Evolutionary conservation across 2,113 vertebrate species (phyloP).

Genomic region (Plecotus auritus): DNA sequence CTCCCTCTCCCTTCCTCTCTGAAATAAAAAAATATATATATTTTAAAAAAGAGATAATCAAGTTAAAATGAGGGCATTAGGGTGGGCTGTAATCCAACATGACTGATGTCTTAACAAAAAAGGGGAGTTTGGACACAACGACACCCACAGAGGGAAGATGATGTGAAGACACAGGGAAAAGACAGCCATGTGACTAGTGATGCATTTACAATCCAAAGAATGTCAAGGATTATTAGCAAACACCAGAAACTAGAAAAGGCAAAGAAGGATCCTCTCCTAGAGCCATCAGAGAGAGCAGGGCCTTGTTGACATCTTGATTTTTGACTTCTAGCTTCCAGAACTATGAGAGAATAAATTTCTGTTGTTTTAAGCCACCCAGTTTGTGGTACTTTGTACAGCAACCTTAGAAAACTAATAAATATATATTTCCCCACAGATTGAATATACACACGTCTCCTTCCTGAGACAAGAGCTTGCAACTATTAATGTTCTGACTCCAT

Average conservation of each 20-base stretch:
- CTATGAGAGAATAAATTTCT: neutral
- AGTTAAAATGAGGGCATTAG: slow-evolving; percentile 20
- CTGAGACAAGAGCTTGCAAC: neutral
- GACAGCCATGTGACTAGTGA: neutral
- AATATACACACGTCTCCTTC: neutral
- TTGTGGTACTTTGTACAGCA: neutral
- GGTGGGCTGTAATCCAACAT: neutral
- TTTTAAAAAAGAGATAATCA: neutral
- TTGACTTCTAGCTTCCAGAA: neutral
- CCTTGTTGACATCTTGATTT: neutral
- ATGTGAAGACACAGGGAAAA: neutral
- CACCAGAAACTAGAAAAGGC: neutral
- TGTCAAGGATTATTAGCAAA: neutral
- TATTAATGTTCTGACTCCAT: neutral
- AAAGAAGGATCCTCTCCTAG: neutral
- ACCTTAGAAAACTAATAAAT: neutral
- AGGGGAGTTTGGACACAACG: neutral
- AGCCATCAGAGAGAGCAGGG: neutral
- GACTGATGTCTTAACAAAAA: neutral
- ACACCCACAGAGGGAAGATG: neutral
- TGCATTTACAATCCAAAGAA: neutral
- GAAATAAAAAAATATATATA: too few relatives aligned
- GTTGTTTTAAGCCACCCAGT: neutral
- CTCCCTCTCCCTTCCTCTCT: too few relatives aligned
- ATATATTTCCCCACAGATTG: neutral